These are phyloP conservation scores for Luffia ferchaultella DNA, from an alignment of 2,888 invertebrate genomes.

Conservation along the genomic window DNA sequence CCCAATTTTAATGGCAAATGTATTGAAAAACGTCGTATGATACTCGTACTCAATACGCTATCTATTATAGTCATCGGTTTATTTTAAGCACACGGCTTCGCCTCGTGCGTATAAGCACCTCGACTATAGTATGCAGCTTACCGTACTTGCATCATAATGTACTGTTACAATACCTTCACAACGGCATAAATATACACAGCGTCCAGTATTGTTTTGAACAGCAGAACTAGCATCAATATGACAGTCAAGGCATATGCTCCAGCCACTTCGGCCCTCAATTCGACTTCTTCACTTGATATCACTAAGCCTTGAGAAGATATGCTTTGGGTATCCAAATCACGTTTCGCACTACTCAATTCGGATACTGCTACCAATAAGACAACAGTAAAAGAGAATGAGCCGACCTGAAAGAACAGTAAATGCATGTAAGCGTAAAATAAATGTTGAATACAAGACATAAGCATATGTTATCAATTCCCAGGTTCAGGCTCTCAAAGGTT, in stretches of 20 bases:
- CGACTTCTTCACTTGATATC: slow-evolving; percentile 17
- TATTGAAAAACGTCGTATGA: no score
- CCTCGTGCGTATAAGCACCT: no score
- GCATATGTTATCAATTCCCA: no score
- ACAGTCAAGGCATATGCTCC: slow-evolving; percentile 45
- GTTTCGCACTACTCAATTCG: slow-evolving; percentile 18
- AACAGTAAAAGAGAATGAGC: slow-evolving; percentile 31
- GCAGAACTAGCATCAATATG: slow-evolving; percentile 42
- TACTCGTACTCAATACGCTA: no score
- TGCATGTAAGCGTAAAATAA: no score
- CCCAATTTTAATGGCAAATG: no score
- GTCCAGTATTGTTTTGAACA: slow-evolving; percentile 43
- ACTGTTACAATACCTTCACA: slow-evolving; percentile 27
- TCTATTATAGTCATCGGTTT: no score
- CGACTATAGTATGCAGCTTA: no score
- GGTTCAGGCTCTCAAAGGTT: no score
- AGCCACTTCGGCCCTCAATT: slow-evolving; percentile 32
- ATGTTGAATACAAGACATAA: neutral
- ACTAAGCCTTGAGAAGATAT: neutral
- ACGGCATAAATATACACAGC: slow-evolving; percentile 41
- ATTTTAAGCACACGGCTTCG: no score
- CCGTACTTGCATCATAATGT: no score
- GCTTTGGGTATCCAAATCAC: neutral
- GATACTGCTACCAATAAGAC: slow-evolving; percentile 33
- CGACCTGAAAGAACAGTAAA: slow-evolving; percentile 24